These are phyloP conservation scores for Cathartes aura DNA, from an alignment of 2,113 vertebrate genomes.

Conservation along the genomic window DNA sequence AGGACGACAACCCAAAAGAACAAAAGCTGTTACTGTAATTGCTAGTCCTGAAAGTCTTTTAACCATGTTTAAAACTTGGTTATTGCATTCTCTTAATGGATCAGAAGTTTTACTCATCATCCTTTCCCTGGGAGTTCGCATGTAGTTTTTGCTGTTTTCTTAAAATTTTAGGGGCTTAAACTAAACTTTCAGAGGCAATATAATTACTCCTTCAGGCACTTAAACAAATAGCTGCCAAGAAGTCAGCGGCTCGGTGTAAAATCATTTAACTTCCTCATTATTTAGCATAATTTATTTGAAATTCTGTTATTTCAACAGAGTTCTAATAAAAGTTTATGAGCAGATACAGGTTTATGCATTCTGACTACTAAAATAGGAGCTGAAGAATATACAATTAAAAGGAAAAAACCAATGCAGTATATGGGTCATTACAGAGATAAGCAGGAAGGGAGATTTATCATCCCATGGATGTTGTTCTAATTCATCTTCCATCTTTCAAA, in stretches of 20 bases:
- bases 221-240: conserved; percentile 34
- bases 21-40: not conserved
- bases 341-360: not conserved
- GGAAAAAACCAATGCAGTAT: not conserved
- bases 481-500: not conserved
- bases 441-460: not conserved
- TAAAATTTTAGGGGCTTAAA: not conserved
- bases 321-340: conserved; percentile 43
- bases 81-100: not conserved
- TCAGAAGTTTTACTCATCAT: not conserved
- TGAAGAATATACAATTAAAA: not conserved
- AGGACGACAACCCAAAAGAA: not conserved
- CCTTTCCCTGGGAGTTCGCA: not conserved
- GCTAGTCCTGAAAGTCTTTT: not conserved
- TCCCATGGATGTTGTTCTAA: not conserved
- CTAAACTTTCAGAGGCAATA: not conserved
- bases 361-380: not conserved
- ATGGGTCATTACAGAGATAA: not conserved
- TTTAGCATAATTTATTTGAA: conserved; percentile 50
- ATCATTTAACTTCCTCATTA: conserved; percentile 30
- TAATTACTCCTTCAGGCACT: conserved; percentile 11
- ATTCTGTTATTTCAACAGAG: conserved; percentile 28
- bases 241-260: not conserved
- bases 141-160: not conserved
- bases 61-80: not conserved